Conservation (phyloP, 1,140 invertebrate genomes). For the Notospermus geniculatus region DNA sequence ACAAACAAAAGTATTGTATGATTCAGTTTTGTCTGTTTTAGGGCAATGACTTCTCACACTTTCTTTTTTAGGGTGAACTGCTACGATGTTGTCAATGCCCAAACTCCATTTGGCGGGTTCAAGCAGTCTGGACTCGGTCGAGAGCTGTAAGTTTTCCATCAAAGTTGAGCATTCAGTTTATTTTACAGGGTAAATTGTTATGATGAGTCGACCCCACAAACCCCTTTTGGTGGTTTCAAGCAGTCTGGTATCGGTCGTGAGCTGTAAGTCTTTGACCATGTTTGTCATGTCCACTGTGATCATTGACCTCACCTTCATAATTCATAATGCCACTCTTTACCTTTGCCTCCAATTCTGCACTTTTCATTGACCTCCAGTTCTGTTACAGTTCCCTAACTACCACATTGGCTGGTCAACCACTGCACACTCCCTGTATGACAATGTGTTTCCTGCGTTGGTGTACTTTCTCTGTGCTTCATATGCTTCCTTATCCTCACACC, state of each 20-base stretch:
- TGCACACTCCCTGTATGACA: neutral
- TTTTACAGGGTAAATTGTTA: constrained; percentile 76
- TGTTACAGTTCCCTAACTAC: no score
- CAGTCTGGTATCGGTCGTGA: constrained; percentile 85
- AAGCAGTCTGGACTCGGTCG: constrained; percentile 85
- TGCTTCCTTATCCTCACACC: neutral
- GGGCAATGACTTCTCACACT: neutral
- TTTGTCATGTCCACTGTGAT: constrained; percentile 2
- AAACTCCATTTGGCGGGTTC: constrained; percentile 83
- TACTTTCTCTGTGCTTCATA: neutral
- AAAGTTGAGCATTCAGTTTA: neutral
- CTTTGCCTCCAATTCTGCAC: no score
- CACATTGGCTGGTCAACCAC: neutral
- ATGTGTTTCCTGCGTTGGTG: neutral
- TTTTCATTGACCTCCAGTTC: no score
- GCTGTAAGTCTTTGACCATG: constrained; percentile 62
- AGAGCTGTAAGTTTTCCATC: constrained; percentile 68
- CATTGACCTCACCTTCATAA: no score
- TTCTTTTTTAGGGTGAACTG: constrained; percentile 70
- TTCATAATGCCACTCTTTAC: no score
- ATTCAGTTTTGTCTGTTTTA: neutral
- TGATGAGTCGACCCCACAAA: constrained; percentile 68
- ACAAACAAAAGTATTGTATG: neutral
- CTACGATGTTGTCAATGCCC: constrained; percentile 70
- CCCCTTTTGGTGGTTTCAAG: constrained; percentile 86